Evolutionary conservation across 2,888 invertebrate genomes (phyloP).

Genomic region (Tachystola acroxantha): DNA sequence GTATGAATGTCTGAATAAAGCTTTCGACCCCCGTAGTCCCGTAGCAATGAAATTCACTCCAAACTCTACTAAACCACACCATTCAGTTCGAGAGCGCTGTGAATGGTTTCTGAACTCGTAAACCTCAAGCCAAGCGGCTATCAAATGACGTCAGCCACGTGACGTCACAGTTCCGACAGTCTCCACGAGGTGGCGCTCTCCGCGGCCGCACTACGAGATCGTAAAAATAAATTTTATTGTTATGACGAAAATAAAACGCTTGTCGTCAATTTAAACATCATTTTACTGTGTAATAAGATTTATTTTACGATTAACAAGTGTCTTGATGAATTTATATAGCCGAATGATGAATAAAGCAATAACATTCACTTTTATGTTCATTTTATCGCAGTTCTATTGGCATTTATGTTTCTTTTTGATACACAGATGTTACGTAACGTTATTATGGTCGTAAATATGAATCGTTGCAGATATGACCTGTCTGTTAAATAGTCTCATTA

Average conservation of each 20-base stretch:
- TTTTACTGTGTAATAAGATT: conserved; percentile 77
- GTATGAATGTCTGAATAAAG: too few relatives aligned
- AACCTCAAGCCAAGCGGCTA: conserved; percentile 40
- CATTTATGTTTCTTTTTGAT: conserved; percentile 57
- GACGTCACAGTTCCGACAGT: conserved; percentile 35
- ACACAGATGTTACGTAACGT: conserved; percentile 42
- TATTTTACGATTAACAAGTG: conserved; percentile 78
- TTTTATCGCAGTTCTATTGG: conserved; percentile 69
- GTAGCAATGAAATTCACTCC: too few relatives aligned
- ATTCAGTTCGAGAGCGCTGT: conserved; percentile 53
- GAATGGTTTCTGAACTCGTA: conserved; percentile 53
- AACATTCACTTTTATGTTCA: conserved; percentile 66
- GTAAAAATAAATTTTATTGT: conserved; percentile 79
- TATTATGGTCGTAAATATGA: conserved; percentile 45
- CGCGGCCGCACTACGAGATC: conserved; percentile 45
- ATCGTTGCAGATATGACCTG: conserved; percentile 34
- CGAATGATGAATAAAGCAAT: conserved; percentile 74
- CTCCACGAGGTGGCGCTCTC: conserved; percentile 61
- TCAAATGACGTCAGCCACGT: conserved; percentile 46
- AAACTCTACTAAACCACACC: conserved; percentile 55
- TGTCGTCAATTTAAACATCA: conserved; percentile 78
- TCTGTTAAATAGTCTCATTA: conserved; percentile 21
- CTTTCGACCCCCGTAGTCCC: too few relatives aligned
- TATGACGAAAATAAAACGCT: conserved; percentile 78
- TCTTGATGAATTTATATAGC: conserved; percentile 76